Conservation (phyloP, 1,140 invertebrate species). For the Semibalanus balanoides region DNA sequence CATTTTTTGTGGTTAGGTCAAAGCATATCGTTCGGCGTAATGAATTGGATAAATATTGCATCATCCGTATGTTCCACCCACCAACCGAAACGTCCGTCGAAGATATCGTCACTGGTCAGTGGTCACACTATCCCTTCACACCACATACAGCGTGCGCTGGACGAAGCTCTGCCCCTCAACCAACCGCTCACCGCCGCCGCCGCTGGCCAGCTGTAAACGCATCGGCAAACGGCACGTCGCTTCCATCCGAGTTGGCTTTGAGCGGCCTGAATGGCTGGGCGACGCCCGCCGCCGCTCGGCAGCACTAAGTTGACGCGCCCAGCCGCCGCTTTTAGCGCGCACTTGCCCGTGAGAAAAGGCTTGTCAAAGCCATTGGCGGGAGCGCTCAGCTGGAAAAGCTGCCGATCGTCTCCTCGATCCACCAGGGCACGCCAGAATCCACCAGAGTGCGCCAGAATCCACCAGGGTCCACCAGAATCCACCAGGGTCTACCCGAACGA, state of each 20-base stretch:
- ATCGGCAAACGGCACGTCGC: background rate
- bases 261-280: background rate
- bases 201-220: background rate
- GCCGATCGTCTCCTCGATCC: background rate
- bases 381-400: background rate
- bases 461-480: too few relatives aligned
- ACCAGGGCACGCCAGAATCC: background rate
- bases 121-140: too few relatives aligned
- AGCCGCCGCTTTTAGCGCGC: background rate
- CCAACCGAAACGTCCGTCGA: too few relatives aligned
- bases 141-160: too few relatives aligned
- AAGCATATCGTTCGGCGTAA: too few relatives aligned
- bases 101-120: too few relatives aligned
- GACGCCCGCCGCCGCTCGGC: background rate
- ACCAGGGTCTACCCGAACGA: too few relatives aligned
- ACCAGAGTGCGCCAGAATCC: background rate
- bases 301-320: background rate
- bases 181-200: too few relatives aligned
- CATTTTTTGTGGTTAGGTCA: too few relatives aligned
- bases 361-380: background rate
- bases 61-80: too few relatives aligned
- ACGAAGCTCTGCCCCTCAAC: background rate
- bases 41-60: too few relatives aligned
- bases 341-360: slow-evolving; percentile 1
- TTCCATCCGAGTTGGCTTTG: slow-evolving; percentile 1